phyloP scores from a whole-genome alignment of 1,140 invertebrate species.

The Macrotrachela quadricornifera region DNA sequence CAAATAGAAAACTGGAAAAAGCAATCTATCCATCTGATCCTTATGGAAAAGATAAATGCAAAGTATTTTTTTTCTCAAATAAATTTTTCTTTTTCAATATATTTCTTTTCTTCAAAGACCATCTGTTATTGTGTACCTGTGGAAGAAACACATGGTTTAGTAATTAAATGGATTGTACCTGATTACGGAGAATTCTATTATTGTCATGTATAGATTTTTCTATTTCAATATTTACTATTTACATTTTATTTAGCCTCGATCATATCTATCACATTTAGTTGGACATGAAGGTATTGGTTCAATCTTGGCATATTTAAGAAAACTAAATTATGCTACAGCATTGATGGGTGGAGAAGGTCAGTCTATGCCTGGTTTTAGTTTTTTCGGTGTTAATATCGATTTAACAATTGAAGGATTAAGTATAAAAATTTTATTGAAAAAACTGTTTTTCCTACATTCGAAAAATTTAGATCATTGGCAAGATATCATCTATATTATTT shows the following conservation, averaged over 20 bases:
- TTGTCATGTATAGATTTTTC: no score
- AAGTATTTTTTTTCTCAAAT: no score
- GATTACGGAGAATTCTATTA: slow-evolving; percentile 60
- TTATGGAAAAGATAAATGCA: no score
- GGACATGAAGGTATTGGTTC: slow-evolving; percentile 88
- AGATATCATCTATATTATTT: slow-evolving; percentile 59
- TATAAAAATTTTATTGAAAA: no score
- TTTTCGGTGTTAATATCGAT: slow-evolving; percentile 68
- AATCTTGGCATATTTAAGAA: slow-evolving; percentile 62
- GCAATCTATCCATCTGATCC: no score
- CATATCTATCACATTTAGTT: slow-evolving; percentile 52
- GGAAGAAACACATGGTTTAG: slow-evolving; percentile 67
- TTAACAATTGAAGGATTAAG: slow-evolving; percentile 74
- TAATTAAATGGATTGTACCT: slow-evolving; percentile 66
- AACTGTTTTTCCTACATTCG: no score
- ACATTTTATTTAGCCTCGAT: slow-evolving; percentile 59
- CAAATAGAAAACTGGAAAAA: slow-evolving; percentile 60
- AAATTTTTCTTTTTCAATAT: no score
- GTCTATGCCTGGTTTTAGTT: slow-evolving; percentile 59
- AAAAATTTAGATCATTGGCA: slow-evolving; percentile 54
- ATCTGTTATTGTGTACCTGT: slow-evolving; percentile 54
- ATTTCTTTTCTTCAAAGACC: slow-evolving; percentile 29
- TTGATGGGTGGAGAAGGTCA: slow-evolving; percentile 50
- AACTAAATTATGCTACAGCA: slow-evolving; percentile 68
- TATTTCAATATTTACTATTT: no score